Evolutionary conservation across 2,888 invertebrate species (phyloP).

Genomic region (Eupithecia tripunctaria): DNA sequence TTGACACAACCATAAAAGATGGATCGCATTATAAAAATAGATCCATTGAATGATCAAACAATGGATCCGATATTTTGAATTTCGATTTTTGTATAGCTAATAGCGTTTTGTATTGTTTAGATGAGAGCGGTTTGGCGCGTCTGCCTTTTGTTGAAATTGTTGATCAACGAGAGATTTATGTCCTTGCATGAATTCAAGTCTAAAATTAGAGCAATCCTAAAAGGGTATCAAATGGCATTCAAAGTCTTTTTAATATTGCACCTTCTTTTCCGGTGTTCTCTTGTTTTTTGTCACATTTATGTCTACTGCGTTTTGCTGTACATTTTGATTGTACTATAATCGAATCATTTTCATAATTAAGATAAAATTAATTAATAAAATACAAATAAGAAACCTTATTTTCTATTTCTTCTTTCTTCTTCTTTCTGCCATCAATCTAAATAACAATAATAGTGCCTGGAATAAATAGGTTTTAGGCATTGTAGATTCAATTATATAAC

Average conservation of each 20-base stretch:
- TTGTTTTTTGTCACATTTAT: neutral
- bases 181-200: neutral
- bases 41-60: constrained; percentile 44
- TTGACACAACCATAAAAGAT: constrained; percentile 80
- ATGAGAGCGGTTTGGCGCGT: constrained; percentile 10
- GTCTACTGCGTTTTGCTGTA: neutral
- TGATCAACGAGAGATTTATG: neutral
- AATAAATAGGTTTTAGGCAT: too few species aligned
- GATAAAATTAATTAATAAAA: too few species aligned
- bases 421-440: too few species aligned
- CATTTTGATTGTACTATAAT: neutral
- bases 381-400: too few species aligned
- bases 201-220: neutral
- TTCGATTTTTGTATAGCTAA: constrained; percentile 46
- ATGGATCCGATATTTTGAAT: constrained; percentile 43
- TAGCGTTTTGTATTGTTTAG: constrained; percentile 31
- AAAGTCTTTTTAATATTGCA: neutral
- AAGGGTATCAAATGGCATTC: neutral
- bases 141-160: constrained; percentile 2
- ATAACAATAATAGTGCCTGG: too few species aligned
- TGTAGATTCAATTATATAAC: too few species aligned
- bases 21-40: constrained; percentile 68
- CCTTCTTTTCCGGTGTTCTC: neutral
- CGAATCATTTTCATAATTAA: too few species aligned
- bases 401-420: too few species aligned